Base-by-base conservation (phyloP, 1,140 invertebrate genomes). In the Pseudomyrmex dendroicus region DNA sequence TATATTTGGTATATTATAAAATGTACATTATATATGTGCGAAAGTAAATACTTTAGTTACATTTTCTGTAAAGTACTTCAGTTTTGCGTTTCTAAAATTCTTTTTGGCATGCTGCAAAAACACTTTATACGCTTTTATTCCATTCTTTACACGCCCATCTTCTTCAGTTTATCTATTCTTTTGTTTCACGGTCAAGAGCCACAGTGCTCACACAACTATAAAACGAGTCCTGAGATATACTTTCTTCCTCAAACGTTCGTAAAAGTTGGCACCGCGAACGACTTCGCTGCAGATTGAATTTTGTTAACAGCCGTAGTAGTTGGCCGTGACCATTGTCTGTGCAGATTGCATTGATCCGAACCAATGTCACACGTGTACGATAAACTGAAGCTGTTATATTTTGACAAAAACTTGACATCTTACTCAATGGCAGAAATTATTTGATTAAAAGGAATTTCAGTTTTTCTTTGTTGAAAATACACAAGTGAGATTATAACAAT, bases 221-320 rank as follows among this genome's bases (percentile, higher is more conserved):
- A 35, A 84, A 68, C 59, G 73, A 35, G 20, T n/a, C 13, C 25
- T 22, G 17, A 48, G 54, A 64, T 57, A 50, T 17, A 59, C 56
- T 78, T 86, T 80, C 67, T 77, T 74, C 54, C 25, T 52, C 17
- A 59, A 50, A 35, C 56, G 76, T 84, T 70, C 67, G 73, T 70
- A 73, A 87, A 86, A 84, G 85, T 86, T 83, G 82, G 61, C 48
- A 56, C 56, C 70, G 70, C 70, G 70, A 84, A 76, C 83, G 76
- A 84, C 86, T 90, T 85, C 82, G 83, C 89, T 92, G 73, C 73
- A 92, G 92, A 91, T 92, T 90, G 91, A 83, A 89, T 92, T 91
- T 70, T 73, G 84, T 48, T 78, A 89, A 73, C 72, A 70, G 64
- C 64, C 85, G 35, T 90, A 88, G 85, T 88, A 88, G 73, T 62